phyloP scores from a whole-genome alignment of 2,113 vertebrate species.

The Tupaia tana region DNA sequence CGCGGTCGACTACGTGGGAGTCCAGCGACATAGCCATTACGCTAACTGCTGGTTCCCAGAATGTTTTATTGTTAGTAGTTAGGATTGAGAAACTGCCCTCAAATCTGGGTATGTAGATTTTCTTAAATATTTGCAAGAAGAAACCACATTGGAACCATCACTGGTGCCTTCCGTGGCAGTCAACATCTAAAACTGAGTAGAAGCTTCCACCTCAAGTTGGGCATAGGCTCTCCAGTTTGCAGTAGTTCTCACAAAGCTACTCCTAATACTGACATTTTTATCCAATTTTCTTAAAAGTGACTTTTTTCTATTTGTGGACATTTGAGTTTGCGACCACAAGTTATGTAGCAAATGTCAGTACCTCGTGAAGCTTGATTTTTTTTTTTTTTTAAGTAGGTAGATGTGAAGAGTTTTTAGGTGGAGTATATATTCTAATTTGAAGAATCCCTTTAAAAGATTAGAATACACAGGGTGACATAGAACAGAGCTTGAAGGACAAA shows the following conservation, averaged over 20 bases:
- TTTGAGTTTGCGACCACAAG: conserved; percentile 51
- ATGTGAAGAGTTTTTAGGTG: not conserved
- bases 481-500: not conserved
- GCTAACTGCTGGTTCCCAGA: too few relatives aligned
- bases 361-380: not conserved
- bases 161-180: not conserved
- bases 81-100: not conserved
- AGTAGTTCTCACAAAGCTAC: not conserved
- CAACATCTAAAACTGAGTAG: not conserved
- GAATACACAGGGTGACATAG: not conserved
- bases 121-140: not conserved
- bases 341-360: not conserved
- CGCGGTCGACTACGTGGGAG: too few relatives aligned
- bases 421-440: not conserved
- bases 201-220: not conserved
- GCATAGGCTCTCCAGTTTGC: not conserved
- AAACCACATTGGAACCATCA: not conserved
- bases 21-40: too few relatives aligned
- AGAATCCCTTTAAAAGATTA: not conserved
- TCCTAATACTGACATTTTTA: not conserved
- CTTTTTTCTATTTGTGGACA: not conserved
- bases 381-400: not conserved
- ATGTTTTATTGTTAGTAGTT: conserved; percentile 13
- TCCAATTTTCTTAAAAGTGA: not conserved
- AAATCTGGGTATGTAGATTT: not conserved